Evolutionary conservation across 2,797 vertebrate species (phyloP).

Genomic region (Eurystomus glaucurus): DNA sequence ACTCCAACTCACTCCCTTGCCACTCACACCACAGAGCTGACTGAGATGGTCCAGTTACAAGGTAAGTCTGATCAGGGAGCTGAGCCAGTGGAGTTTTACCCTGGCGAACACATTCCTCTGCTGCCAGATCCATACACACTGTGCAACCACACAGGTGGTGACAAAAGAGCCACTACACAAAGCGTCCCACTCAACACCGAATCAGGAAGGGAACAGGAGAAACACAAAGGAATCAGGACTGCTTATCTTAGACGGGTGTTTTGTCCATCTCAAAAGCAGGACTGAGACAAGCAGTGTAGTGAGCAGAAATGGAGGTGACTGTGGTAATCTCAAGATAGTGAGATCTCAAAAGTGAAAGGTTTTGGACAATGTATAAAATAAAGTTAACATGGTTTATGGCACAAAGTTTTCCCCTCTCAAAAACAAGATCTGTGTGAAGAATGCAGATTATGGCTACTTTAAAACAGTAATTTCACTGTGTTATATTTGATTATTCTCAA

Average conservation of each 20-base stretch:
- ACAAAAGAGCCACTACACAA: neutral
- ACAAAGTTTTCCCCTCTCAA: neutral
- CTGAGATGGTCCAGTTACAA: neutral
- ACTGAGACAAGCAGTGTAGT: neutral
- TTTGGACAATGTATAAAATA: neutral
- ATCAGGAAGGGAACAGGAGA: neutral
- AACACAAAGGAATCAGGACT: neutral
- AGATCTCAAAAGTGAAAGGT: neutral
- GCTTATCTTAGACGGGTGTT: neutral
- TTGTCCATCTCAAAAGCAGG: neutral
- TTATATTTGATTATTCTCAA: neutral
- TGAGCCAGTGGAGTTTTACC: neutral
- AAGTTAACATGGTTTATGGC: neutral
- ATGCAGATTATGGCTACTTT: neutral
- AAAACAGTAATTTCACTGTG: neutral
- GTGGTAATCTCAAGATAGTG: neutral
- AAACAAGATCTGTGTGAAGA: neutral
- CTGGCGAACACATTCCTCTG: neutral
- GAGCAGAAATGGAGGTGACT: neutral
- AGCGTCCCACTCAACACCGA: neutral
- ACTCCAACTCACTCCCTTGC: neutral
- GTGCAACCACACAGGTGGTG: neutral
- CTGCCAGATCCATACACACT: neutral
- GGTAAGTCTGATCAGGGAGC: neutral
- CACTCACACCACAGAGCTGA: fast-evolving